phyloP scores from a whole-genome alignment of 2,113 vertebrate genomes.

The Anser brachyrhynchus region DNA sequence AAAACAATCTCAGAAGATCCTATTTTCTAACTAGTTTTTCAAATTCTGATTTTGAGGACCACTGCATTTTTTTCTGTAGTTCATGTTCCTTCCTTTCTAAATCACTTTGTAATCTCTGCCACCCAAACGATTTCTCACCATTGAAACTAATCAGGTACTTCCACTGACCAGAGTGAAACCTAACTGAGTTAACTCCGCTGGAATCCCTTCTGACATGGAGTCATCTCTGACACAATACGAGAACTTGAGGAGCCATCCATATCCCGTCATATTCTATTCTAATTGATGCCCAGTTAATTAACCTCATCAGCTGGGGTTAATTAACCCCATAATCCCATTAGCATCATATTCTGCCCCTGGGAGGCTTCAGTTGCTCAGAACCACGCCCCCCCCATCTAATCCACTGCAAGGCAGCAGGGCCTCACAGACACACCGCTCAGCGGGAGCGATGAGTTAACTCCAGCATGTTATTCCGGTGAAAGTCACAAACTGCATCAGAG shows the following conservation, averaged over 20 bases:
- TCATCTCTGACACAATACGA: background rate
- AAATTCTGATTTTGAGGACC: background rate
- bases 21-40: background rate
- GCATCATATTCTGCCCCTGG: background rate
- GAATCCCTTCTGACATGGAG: background rate
- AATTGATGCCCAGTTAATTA: background rate
- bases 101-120: background rate
- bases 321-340: slow-evolving; percentile 1
- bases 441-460: background rate
- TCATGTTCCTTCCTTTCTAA: background rate
- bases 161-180: background rate
- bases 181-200: background rate
- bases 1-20: accelerated
- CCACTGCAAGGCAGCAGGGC: background rate
- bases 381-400: background rate
- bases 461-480: accelerated
- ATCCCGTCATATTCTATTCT: background rate
- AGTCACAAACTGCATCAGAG: background rate
- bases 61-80: background rate
- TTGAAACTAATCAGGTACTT: background rate
- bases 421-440: background rate
- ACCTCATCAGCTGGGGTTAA: slow-evolving; percentile 13
- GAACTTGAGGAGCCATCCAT: background rate
- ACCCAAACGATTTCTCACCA: background rate
- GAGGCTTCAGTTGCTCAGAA: background rate